These are phyloP conservation scores for Falcaria lacertinaria DNA, from an alignment of 2,888 invertebrate genomes.

Conservation along the genomic window DNA sequence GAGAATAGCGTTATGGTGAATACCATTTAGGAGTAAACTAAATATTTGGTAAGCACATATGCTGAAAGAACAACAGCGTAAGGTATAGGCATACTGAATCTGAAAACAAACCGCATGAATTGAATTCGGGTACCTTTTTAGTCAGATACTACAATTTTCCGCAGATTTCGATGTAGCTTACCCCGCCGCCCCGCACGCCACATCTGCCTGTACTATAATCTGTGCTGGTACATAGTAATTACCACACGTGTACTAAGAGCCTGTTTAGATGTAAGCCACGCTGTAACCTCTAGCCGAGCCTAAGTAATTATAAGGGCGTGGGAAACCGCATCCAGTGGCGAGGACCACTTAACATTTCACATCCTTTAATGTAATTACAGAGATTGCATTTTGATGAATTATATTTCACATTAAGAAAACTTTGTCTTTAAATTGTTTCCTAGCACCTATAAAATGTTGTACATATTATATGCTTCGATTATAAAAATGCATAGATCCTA, in stretches of 20 bases:
- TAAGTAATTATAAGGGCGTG: not conserved
- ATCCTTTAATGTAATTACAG: conserved; percentile 1
- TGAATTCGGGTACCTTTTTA: no score
- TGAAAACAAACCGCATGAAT: no score
- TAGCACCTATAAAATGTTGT: no score
- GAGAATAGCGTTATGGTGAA: no score
- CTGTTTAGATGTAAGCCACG: not conserved
- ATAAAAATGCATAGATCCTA: no score
- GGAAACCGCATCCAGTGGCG: not conserved
- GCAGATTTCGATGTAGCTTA: not conserved
- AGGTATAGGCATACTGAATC: no score
- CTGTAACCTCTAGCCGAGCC: not conserved
- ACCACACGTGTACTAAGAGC: not conserved
- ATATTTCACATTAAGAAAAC: not conserved
- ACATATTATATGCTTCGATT: no score
- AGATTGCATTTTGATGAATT: not conserved
- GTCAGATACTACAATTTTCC: no score
- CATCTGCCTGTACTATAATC: not conserved
- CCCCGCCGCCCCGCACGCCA: not conserved
- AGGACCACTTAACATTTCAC: conserved; percentile 1
- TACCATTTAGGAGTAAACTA: no score
- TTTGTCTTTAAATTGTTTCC: conserved; percentile 4
- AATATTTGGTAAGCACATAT: no score
- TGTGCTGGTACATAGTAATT: not conserved
- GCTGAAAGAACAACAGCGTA: not conserved